A percentile compares a stretch with the other conserved stretches of the same genome.
Evolutionary conservation across 2,797 vertebrate species (phyloP).

Genomic region (Myripristis murdjan): DNA sequence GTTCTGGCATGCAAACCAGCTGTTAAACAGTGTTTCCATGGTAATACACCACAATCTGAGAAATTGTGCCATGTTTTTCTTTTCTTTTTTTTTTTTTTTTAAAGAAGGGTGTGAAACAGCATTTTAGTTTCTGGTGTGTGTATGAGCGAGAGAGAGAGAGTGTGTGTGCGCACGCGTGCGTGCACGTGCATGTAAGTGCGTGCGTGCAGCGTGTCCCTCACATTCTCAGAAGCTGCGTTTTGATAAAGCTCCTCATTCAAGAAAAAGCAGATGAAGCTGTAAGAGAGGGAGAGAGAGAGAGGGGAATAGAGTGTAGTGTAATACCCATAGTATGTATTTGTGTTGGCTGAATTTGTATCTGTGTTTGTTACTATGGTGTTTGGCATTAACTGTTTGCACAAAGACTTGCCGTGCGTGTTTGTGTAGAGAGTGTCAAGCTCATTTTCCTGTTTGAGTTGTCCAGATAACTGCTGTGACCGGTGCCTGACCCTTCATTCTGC

Average conservation of each 20-base stretch:
- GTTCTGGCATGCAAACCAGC: conserved; percentile 75
- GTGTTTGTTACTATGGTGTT: neutral
- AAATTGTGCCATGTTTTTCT: conserved; percentile 47
- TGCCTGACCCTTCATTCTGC: conserved; percentile 24
- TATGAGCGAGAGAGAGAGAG: conserved; percentile 5
- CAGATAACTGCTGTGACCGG: conserved; percentile 38
- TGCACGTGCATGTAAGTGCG: conserved; percentile 20
- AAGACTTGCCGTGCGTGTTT: neutral
- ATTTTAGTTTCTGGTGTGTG: conserved; percentile 43
- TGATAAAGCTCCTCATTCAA: conserved; percentile 64
- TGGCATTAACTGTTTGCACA: no score
- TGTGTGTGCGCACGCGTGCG: no score
- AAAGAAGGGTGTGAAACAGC: conserved; percentile 50
- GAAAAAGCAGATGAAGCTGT: conserved; percentile 44
- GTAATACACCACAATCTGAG: conserved; percentile 62
- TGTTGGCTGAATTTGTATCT: conserved; percentile 3
- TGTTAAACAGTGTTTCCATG: conserved; percentile 82
- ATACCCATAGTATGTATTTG: neutral
- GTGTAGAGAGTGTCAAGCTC: neutral
- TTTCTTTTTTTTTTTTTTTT: conserved; percentile 46
- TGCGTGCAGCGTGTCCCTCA: conserved; percentile 66
- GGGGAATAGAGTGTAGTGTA: neutral
- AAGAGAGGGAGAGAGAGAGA: neutral
- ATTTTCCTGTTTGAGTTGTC: conserved; percentile 13
- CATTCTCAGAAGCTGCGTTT: conserved; percentile 59